Evolutionary conservation across 2,888 invertebrate species (phyloP).

Genomic region (Tromatobia lineatoria): DNA sequence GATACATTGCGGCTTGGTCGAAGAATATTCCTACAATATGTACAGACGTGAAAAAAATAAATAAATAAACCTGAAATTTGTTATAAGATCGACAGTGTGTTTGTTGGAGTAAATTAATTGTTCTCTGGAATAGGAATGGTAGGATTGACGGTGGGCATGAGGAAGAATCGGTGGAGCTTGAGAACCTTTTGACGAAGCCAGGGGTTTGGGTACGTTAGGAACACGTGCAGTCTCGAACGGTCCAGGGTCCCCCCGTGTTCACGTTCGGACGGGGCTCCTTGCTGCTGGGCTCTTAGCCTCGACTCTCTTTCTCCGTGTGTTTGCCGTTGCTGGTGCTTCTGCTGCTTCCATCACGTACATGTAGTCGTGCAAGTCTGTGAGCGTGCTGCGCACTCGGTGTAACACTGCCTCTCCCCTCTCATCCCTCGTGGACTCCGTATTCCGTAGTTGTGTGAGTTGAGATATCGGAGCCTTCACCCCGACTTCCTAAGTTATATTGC

Average conservation of each 20-base stretch:
- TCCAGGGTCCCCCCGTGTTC: slow-evolving; percentile 80
- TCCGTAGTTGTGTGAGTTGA: slow-evolving; percentile 78
- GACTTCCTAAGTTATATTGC: slow-evolving; percentile 70
- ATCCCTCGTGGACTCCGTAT: slow-evolving; percentile 1
- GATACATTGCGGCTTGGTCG: no score
- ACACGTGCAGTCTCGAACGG: slow-evolving; percentile 85
- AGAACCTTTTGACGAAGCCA: slow-evolving; percentile 81
- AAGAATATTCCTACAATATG: not conserved
- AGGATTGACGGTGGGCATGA: slow-evolving; percentile 19
- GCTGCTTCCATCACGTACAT: slow-evolving; percentile 38
- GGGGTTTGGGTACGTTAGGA: slow-evolving; percentile 84
- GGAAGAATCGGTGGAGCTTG: slow-evolving; percentile 71
- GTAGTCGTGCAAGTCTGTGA: slow-evolving; percentile 45
- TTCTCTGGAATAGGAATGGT: slow-evolving; percentile 33
- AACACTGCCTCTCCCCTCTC: slow-evolving; percentile 45
- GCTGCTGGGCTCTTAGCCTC: slow-evolving; percentile 63
- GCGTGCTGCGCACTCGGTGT: slow-evolving; percentile 46
- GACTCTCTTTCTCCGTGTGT: slow-evolving; percentile 45
- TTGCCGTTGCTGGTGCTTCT: slow-evolving; percentile 31
- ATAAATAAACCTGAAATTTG: not conserved
- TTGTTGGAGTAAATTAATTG: slow-evolving; percentile 49
- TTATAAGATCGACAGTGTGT: slow-evolving; percentile 25
- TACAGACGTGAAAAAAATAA: slow-evolving; percentile 8
- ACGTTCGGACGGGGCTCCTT: slow-evolving; percentile 79
- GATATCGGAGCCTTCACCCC: slow-evolving; percentile 80